phyloP scores from a whole-genome alignment of 2,888 invertebrate genomes.

The Ormia ochracea region DNA sequence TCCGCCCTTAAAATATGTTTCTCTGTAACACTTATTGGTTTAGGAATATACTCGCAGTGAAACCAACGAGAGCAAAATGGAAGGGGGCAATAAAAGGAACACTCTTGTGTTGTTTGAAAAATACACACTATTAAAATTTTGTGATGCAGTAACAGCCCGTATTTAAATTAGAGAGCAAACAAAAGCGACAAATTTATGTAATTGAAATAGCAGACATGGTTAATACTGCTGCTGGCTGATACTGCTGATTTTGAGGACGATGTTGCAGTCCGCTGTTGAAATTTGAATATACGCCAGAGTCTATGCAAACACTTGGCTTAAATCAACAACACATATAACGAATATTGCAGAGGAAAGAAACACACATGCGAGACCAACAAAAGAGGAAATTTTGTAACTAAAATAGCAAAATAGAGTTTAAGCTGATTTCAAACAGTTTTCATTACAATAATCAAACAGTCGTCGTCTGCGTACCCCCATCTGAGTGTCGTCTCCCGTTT shows the following conservation, averaged over 20 bases:
- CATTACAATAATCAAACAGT: constrained; percentile 18
- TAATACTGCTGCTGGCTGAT: constrained; percentile 24
- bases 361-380: neutral
- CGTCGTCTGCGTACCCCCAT: neutral
- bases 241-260: constrained; percentile 11
- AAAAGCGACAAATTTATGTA: constrained; percentile 65
- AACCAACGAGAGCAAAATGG: neutral
- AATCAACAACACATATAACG: constrained; percentile 45
- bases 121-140: constrained; percentile 61
- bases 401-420: constrained; percentile 41
- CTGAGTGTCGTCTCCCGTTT: neutral
- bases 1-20: constrained; percentile 10
- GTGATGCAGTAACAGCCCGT: constrained; percentile 61
- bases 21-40: constrained; percentile 20
- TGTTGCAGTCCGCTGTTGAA: constrained; percentile 22
- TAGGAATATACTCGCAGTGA: constrained; percentile 13
- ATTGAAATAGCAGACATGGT: constrained; percentile 65
- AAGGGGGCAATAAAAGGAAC: neutral
- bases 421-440: constrained; percentile 51
- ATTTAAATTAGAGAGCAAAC: constrained; percentile 63
- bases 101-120: constrained; percentile 44
- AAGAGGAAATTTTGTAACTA: constrained; percentile 24
- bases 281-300: constrained; percentile 41
- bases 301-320: constrained; percentile 58
- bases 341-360: constrained; percentile 6